Conservation (phyloP, 2,797 vertebrate genomes). For the Kryptopterus vitreolus region DNA sequence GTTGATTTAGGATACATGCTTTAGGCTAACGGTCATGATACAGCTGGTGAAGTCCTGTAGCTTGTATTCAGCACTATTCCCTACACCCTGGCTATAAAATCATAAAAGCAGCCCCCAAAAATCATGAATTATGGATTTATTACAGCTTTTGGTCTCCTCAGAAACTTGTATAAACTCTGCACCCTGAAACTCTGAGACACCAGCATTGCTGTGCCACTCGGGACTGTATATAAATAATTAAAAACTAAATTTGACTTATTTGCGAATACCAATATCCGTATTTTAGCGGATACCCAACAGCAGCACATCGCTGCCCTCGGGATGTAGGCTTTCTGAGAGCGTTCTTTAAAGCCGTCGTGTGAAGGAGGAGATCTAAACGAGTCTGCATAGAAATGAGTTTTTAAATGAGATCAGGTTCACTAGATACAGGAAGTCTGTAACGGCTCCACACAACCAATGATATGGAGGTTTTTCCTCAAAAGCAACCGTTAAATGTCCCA, state of each 20-base stretch:
- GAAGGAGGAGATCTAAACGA: neutral
- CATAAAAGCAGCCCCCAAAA: too few species aligned
- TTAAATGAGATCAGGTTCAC: neutral
- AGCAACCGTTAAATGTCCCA: too few species aligned
- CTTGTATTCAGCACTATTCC: too few species aligned
- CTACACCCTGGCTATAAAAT: too few species aligned
- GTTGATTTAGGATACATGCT: too few species aligned
- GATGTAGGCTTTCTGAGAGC: neutral
- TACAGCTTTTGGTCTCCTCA: too few species aligned
- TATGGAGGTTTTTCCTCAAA: neutral
- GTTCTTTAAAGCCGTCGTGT: neutral
- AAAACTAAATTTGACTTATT: neutral
- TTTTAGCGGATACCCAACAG: neutral
- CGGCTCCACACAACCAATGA: neutral
- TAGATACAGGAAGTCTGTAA: neutral
- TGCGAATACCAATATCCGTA: neutral
- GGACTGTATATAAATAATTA: neutral
- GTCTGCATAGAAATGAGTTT: neutral
- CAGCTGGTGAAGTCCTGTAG: too few species aligned
- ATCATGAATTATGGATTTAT: too few species aligned
- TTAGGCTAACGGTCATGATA: too few species aligned
- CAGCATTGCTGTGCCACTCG: neutral
- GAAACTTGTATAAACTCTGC: too few species aligned
- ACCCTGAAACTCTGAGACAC: too few species aligned
- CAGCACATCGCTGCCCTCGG: neutral